Base-by-base conservation (phyloP, 1,140 invertebrate species). In the Bombus huntii region DNA sequence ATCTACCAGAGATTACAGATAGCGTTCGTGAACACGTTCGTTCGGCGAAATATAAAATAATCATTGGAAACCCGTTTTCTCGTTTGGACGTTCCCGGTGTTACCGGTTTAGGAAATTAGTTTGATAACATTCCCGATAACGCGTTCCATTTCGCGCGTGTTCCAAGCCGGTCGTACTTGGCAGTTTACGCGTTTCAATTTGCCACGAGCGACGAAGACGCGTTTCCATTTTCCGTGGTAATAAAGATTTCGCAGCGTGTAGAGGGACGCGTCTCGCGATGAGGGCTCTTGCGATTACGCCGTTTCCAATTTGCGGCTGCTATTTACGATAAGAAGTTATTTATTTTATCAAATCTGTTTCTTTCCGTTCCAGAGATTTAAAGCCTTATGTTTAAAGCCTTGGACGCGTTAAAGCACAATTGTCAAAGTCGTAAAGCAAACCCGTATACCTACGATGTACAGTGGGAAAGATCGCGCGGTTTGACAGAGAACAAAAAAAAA, bases 51-150 rank as follows among this genome's bases (percentile, higher is more conserved):
- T 59, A 42, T 81, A 31, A 88, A 68, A 44, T 53, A 88, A 85
- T 81, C 81, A 78, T 74, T 73, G 72, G 22, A 65, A 82, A 85
- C 57, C 79, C 57, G 81, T 53, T 53, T 53, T 53, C 47, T 53
- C 47, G 47, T 53, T 53, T 53, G 47, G 47, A 22, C 47, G 28
- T 81, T 85, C 65, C 76, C n/a, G 53, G 72, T 22, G 77, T 87
- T 79, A 39, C 75, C 62, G 73, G 34, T 28, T 59, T 71, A 76
- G 88, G 75, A 88, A 89, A 89, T 81, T 84, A 89, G 83, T 22
- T 73, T 39, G 88, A 89, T 89, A 89, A 88, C 78, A 57, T 37
- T 53, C 39, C 28, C 42, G 87, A 88, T 88, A 88, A 84, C 70
- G 70, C 75, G 72, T 79, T 47, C 75, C 73, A 72, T 84, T 87